Percentiles rank a stretch among this genome's conserved stretches.
phyloP scores from a whole-genome alignment of 23 tunicate species.

The Corella eumyota region DNA sequence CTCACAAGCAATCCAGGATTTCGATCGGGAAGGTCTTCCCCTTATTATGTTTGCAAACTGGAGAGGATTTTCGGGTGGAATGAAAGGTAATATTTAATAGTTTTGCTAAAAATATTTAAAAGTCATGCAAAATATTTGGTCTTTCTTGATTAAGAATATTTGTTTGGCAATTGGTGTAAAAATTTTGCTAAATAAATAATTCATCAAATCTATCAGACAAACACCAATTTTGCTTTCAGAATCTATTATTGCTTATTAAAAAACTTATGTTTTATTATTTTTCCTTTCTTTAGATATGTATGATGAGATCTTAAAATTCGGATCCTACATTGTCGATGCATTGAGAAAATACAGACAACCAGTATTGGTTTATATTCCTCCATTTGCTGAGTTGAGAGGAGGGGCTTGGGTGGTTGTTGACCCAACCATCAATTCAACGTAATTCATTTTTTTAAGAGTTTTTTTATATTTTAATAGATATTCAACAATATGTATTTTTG shows the following conservation, averaged over 20 bases:
- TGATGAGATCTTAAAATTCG: slow-evolving; percentile 90
- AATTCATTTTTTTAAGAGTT: slow-evolving; percentile 2
- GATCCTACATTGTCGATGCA: slow-evolving; percentile 96
- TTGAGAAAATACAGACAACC: slow-evolving; percentile 81
- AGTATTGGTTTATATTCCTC: slow-evolving; percentile 95
- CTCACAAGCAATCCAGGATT: slow-evolving; percentile 94
- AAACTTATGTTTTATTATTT: no score
- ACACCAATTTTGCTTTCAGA: not conserved
- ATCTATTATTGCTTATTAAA: not conserved
- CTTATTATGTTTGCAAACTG: slow-evolving; percentile 99
- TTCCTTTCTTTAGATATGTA: slow-evolving; percentile 54
- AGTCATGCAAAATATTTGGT: no score
- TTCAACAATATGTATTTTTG: no score
- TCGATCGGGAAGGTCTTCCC: slow-evolving; percentile 93
- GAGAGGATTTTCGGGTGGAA: slow-evolving; percentile 99
- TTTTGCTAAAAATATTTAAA: no score
- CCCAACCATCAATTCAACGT: slow-evolving; percentile 88
- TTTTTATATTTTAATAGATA: not conserved
- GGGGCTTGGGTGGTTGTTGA: slow-evolving; percentile 99
- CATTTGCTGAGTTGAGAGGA: slow-evolving; percentile 90
- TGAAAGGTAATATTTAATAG: slow-evolving; percentile 90
- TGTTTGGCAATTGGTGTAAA: not conserved
- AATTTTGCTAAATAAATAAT: not conserved
- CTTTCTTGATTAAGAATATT: not conserved
- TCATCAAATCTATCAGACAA: not conserved